phyloP scores from a whole-genome alignment of 2,888 invertebrate species.

The Apoda limacodes region DNA sequence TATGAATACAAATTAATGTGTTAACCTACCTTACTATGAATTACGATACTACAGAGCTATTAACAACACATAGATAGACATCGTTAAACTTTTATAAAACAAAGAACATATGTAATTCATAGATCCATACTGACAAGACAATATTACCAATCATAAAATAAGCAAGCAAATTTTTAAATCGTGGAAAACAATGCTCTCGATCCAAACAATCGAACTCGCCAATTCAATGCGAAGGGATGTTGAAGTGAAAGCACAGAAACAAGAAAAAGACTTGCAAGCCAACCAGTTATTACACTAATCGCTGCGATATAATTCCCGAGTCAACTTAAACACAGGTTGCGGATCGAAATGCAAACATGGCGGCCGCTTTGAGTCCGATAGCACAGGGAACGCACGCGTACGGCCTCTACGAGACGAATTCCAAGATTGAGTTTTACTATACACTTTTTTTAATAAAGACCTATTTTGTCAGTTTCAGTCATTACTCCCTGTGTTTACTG shows the following conservation, averaged over 20 bases:
- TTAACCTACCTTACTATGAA: too few species aligned
- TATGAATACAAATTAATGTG: slow-evolving; percentile 7
- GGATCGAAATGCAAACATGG: slow-evolving; percentile 70
- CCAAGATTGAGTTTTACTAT: too few species aligned
- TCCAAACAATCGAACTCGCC: slow-evolving; percentile 47
- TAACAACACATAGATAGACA: too few species aligned
- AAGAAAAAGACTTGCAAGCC: slow-evolving; percentile 54
- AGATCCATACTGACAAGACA: slow-evolving; percentile 30
- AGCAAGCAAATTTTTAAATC: slow-evolving; percentile 44
- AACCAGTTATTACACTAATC: slow-evolving; percentile 71
- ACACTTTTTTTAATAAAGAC: too few species aligned
- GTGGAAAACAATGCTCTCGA: slow-evolving; percentile 55
- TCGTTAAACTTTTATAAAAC: too few species aligned
- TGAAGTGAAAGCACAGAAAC: slow-evolving; percentile 53
- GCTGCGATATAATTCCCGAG: slow-evolving; percentile 68
- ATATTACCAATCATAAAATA: slow-evolving; percentile 43
- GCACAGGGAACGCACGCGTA: slow-evolving; percentile 44
- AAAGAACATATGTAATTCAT: too few species aligned
- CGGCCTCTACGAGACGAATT: slow-evolving; percentile 22
- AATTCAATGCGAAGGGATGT: slow-evolving; percentile 44
- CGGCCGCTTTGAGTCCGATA: slow-evolving; percentile 58
- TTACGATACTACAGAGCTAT: too few species aligned
- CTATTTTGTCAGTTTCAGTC: too few species aligned
- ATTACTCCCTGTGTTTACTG: too few species aligned
- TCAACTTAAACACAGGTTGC: slow-evolving; percentile 70